Evolutionary conservation across 1,140 invertebrate genomes (phyloP), one percentile per base, ranked within the genome.

Genomic region (Brachionus asplanchnoidis): DNA sequence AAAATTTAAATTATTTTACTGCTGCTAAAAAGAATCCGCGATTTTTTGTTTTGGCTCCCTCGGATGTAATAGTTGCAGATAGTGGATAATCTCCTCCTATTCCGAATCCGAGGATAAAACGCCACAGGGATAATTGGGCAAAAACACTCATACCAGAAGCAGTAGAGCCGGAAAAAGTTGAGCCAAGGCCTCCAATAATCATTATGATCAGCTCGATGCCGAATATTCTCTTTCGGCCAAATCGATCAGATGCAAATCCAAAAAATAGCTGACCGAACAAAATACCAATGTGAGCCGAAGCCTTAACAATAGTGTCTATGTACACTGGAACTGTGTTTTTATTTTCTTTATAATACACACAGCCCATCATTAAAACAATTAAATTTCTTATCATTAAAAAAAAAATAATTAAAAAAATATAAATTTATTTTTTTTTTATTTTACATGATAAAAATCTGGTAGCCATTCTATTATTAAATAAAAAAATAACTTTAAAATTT

Each of bases 81-180:
- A 84, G n/a, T 36, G 82, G 82, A 40, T 84, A 84, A 70, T 84
- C 82, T 12, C 82, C 82, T n/a, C 82, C 82, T n/a, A 84, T 84
- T 68, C 82, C 82, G 44, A 84, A 17, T 14, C 82, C 82, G 7
- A 84, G 36, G 36, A 84, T 28, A 68, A 84, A 46, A 6, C 82
- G 32, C 82, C 82, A 84, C 7, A 84, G 7, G 12, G 20, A 23
- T 14, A 84, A 28, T n/a, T 40, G 32, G 9, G n/a, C 42, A 70
- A 70, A 68, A 8, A 68, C 40, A 68, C 60, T 42, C 60, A 84
- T 68, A 11, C 82, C 82, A n/a, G 68, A 46, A 11, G 26, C 68
- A 20, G 68, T 46, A 12, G 65, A 68, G 12, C 65, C 82, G 12
- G 65, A 28, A 11, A 84, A 68, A 70, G 82, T 66, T 2, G 60